These are phyloP conservation scores for Tetragonula carbonaria DNA, from an alignment of 2,888 invertebrate genomes.

Conservation along the genomic window DNA sequence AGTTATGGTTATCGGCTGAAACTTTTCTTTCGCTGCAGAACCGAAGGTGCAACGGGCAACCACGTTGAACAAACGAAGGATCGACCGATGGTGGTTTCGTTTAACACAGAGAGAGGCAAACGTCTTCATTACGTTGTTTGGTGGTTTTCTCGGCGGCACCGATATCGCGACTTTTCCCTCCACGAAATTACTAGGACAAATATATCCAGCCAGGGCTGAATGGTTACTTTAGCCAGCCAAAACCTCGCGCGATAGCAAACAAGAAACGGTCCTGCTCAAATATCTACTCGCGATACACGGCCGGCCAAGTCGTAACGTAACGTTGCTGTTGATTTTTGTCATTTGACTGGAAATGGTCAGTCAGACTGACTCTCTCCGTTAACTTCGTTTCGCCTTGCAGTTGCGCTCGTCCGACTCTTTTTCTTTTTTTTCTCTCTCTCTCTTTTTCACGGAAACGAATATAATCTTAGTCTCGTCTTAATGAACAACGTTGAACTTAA, in stretches of 20 bases:
- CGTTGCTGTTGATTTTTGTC: slow-evolving; percentile 77
- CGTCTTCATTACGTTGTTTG: slow-evolving; percentile 39
- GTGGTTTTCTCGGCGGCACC: slow-evolving; percentile 35
- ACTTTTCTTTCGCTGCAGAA: slow-evolving; percentile 19
- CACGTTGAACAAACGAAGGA: slow-evolving; percentile 54
- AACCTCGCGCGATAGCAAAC: slow-evolving; percentile 69
- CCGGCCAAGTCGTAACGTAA: slow-evolving; percentile 52
- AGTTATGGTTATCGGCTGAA: too few relatives aligned
- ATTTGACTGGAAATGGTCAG: slow-evolving; percentile 69
- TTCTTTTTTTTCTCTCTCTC: background rate
- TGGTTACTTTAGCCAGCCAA: slow-evolving; percentile 60
- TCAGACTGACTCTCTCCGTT: slow-evolving; percentile 21
- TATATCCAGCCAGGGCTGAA: slow-evolving; percentile 57
- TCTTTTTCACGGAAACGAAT: background rate
- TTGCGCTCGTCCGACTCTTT: background rate
- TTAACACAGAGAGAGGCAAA: slow-evolving; percentile 30
- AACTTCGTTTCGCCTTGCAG: slow-evolving; percentile 36
- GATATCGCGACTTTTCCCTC: slow-evolving; percentile 58
- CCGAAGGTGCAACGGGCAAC: slow-evolving; percentile 17
- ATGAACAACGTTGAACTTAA: too few relatives aligned
- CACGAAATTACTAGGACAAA: slow-evolving; percentile 70
- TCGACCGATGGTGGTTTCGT: slow-evolving; percentile 39
- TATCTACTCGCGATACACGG: slow-evolving; percentile 69
- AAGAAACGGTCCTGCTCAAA: slow-evolving; percentile 75
- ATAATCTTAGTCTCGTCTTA: background rate